Evolutionary conservation across 2,888 invertebrate genomes (phyloP).

Genomic region (Drosophila anomalata): DNA sequence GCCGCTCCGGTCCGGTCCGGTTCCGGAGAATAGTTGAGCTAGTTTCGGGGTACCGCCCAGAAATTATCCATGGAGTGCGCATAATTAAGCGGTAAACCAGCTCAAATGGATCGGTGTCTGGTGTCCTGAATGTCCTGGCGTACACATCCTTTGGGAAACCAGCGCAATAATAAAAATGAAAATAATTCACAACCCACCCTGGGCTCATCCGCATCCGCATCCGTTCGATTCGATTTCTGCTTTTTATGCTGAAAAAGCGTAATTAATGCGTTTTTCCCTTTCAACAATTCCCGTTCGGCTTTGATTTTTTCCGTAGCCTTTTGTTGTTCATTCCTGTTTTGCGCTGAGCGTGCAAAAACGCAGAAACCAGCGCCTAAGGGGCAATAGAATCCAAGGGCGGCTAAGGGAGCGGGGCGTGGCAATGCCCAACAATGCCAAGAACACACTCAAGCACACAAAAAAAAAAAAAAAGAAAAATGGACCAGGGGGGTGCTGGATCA

Average conservation of each 20-base stretch:
- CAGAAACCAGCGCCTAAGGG: constrained; percentile 33
- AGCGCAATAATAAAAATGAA: constrained; percentile 31
- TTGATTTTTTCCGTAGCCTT: constrained; percentile 30
- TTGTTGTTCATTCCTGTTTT: constrained; percentile 32
- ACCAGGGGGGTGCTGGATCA: constrained; percentile 4
- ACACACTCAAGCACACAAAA: constrained; percentile 22
- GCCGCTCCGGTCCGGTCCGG: neutral
- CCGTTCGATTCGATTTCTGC: constrained; percentile 45
- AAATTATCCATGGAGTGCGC: constrained; percentile 41
- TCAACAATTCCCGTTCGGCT: constrained; percentile 42
- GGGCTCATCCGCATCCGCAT: constrained; percentile 10
- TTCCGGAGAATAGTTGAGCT: constrained; percentile 29
- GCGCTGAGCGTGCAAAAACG: constrained; percentile 70
- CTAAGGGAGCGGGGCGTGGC: constrained; percentile 35
- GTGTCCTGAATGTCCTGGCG: constrained; percentile 5
- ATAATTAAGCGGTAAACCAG: constrained; percentile 63
- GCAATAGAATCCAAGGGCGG: constrained; percentile 33
- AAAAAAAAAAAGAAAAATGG: neutral
- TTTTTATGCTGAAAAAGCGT: constrained; percentile 70
- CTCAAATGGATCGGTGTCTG: constrained; percentile 41
- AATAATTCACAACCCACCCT: constrained; percentile 54
- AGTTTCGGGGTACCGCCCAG: constrained; percentile 46
- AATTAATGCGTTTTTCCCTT: constrained; percentile 73
- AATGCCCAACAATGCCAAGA: constrained; percentile 51
- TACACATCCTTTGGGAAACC: constrained; percentile 9